Evolutionary conservation across 2,113 vertebrate species (phyloP).

Genomic region (Nothoprocta perdicaria): DNA sequence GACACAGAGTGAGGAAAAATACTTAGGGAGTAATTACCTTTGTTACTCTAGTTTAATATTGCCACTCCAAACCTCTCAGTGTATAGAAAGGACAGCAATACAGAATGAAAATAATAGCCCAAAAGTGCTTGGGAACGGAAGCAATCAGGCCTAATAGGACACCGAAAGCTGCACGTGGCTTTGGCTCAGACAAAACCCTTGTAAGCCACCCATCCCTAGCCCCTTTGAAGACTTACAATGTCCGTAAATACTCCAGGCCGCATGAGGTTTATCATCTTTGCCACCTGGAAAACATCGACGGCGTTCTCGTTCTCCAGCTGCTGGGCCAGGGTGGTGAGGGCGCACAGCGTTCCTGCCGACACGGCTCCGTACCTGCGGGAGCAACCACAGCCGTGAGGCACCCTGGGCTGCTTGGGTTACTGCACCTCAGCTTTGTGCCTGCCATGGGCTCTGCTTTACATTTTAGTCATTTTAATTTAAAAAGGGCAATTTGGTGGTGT

Average conservation of each 20-base stretch:
- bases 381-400: background rate
- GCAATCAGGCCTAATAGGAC: background rate
- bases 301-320: slow-evolving; percentile 95
- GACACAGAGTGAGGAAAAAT: background rate
- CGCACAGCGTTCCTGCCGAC: slow-evolving; percentile 94
- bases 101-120: background rate
- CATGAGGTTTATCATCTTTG: slow-evolving; percentile 99
- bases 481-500: background rate
- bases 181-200: slow-evolving; percentile 6
- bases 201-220: background rate
- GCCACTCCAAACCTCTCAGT: background rate
- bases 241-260: slow-evolving; percentile 98
- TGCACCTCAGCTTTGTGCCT: background rate
- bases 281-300: slow-evolving; percentile 98
- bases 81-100: background rate
- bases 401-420: no score
- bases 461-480: background rate
- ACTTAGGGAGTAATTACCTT: background rate
- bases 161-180: background rate
- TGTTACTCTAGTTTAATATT: background rate
- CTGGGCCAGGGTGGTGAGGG: slow-evolving; percentile 94
- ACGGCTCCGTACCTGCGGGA: slow-evolving; percentile 91
- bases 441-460: background rate
- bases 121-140: background rate
- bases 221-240: slow-evolving; percentile 85